Conservation (phyloP, 2,113 vertebrate genomes). For the Ciconia stormi region DNA sequence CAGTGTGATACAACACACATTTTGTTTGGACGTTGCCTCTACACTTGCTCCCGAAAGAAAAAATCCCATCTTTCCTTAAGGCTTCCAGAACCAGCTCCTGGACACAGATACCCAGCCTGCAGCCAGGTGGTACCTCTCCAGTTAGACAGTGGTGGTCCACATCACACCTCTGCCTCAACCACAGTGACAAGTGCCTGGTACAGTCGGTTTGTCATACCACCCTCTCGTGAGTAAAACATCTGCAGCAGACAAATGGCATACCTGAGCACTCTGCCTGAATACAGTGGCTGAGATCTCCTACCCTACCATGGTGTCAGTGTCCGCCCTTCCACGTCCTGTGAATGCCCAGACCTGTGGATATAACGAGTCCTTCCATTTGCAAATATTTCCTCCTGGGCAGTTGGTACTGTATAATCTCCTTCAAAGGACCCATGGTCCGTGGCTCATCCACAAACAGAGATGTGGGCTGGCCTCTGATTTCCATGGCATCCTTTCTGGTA, state of each 20-base stretch:
- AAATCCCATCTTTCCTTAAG: background rate
- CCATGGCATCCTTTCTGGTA: background rate
- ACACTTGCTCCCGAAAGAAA: background rate
- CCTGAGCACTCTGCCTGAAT: background rate
- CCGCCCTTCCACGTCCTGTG: background rate
- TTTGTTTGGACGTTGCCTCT: background rate
- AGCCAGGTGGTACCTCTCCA: background rate
- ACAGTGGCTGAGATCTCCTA: background rate
- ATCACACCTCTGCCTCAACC: background rate
- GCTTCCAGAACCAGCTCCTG: background rate
- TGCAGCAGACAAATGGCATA: background rate
- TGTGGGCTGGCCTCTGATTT: background rate
- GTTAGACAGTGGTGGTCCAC: too few relatives aligned
- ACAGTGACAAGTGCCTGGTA: background rate
- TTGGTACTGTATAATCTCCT: background rate
- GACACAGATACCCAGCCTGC: background rate
- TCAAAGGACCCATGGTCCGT: background rate
- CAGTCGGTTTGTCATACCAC: background rate
- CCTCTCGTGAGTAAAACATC: accelerated
- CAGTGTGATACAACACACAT: accelerated
- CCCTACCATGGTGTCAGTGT: background rate
- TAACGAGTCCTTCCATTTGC: background rate
- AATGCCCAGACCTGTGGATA: background rate
- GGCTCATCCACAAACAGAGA: background rate
- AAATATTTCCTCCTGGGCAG: background rate